phyloP scores from a whole-genome alignment of 2,888 invertebrate genomes.

The Parapristionchus giblindavisi region DNA sequence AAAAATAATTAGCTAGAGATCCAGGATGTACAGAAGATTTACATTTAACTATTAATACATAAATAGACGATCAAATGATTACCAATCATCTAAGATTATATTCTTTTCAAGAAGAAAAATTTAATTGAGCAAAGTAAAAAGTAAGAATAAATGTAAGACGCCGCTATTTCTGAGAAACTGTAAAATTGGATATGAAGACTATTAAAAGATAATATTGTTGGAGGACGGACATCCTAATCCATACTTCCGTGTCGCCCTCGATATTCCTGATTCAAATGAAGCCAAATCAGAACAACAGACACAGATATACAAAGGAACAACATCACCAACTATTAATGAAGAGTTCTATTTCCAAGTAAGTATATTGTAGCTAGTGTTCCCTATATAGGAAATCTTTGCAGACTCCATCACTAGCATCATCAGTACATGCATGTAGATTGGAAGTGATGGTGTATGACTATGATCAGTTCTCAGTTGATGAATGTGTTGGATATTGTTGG shows the following conservation, averaged over 20 bases:
- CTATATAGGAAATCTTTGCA: not conserved
- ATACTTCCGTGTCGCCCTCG: constrained; percentile 57
- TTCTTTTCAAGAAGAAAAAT: too few relatives aligned
- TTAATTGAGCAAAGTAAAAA: too few relatives aligned
- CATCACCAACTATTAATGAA: constrained; percentile 63
- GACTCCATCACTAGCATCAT: constrained; percentile 22
- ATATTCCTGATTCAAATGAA: constrained; percentile 52
- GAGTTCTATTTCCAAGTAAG: constrained; percentile 68
- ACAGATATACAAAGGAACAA: constrained; percentile 56
- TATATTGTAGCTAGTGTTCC: not conserved
- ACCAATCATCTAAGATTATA: too few relatives aligned
- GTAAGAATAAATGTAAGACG: too few relatives aligned
- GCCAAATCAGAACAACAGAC: constrained; percentile 64
- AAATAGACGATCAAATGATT: too few relatives aligned
- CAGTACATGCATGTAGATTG: constrained; percentile 57
- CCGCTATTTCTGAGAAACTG: too few relatives aligned
- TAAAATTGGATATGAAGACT: too few relatives aligned
- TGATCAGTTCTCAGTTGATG: constrained; percentile 66
- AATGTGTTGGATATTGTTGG: constrained; percentile 69
- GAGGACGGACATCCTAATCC: constrained; percentile 60
- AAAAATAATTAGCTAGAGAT: too few relatives aligned
- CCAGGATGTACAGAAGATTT: too few relatives aligned
- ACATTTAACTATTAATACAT: too few relatives aligned
- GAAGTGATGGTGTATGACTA: constrained; percentile 67
- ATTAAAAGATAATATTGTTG: too few relatives aligned